Conservation (phyloP, 2,797 vertebrate species). For the Rousettus madagascariensis region DNA sequence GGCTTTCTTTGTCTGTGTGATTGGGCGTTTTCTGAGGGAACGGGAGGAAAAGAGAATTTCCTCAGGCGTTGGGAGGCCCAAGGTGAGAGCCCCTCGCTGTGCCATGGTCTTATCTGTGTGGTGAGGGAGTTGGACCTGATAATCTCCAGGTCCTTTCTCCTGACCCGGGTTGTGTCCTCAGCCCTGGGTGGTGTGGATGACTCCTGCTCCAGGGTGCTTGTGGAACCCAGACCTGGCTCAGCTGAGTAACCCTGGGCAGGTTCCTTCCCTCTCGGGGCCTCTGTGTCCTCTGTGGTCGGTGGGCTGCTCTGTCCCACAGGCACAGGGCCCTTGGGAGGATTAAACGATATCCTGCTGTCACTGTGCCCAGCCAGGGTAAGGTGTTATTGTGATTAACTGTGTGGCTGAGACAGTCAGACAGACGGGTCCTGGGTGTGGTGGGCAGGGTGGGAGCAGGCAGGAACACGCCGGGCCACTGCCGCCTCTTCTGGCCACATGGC, state of each 20-base stretch:
- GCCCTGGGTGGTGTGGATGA: rapidly evolving
- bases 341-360: neutral
- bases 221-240: neutral
- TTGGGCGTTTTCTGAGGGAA: neutral
- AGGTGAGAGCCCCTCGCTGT: too few species aligned
- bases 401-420: neutral
- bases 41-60: neutral
- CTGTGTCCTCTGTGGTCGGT: neutral
- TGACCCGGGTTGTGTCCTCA: neutral
- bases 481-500: neutral
- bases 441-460: constrained; percentile 19
- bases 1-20: constrained; percentile 1
- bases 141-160: neutral
- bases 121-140: neutral
- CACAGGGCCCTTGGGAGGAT: neutral
- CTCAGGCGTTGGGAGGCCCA: neutral
- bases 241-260: neutral
- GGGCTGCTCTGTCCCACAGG: rapidly evolving
- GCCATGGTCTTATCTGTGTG: neutral
- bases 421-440: constrained; percentile 40
- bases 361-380: neutral
- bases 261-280: neutral
- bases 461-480: neutral
- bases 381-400: neutral
- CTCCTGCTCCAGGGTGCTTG: too few species aligned